Conservation (phyloP, 2,888 invertebrate species). For the Xestia xanthographa region DNA sequence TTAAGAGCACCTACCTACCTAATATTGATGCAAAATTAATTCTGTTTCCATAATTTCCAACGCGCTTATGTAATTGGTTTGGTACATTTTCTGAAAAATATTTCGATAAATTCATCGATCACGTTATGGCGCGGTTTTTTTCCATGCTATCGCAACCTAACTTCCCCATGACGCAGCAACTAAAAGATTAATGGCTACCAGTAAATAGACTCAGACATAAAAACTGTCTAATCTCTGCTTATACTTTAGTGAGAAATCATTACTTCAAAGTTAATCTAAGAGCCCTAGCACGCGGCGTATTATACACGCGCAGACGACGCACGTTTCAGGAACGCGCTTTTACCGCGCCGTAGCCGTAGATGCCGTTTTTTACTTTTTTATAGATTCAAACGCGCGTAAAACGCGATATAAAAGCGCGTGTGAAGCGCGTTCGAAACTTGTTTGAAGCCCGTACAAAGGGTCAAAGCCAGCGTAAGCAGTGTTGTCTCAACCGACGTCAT, state of each 20-base stretch:
- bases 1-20: constrained; percentile 3
- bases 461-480: too few species aligned
- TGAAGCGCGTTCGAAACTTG: too few species aligned
- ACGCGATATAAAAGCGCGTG: too few species aligned
- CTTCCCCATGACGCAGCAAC: constrained; percentile 53
- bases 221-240: constrained; percentile 53
- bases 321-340: too few species aligned
- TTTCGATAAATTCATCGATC: not conserved
- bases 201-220: constrained; percentile 44
- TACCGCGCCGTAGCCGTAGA: too few species aligned
- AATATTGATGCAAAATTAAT: constrained; percentile 2
- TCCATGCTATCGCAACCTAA: constrained; percentile 1
- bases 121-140: not conserved
- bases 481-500: too few species aligned
- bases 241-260: constrained; percentile 54
- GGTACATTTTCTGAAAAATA: not conserved
- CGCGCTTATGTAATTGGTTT: not conserved
- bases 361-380: too few species aligned
- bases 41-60: constrained; percentile 4
- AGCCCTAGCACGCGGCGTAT: too few species aligned
- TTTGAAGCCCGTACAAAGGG: too few species aligned
- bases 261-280: constrained; percentile 59
- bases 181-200: constrained; percentile 52
- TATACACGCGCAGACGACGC: too few species aligned
- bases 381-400: too few species aligned